Evolutionary conservation across 2,113 vertebrate genomes (phyloP).

Genomic region (Limnothrissa miodon): DNA sequence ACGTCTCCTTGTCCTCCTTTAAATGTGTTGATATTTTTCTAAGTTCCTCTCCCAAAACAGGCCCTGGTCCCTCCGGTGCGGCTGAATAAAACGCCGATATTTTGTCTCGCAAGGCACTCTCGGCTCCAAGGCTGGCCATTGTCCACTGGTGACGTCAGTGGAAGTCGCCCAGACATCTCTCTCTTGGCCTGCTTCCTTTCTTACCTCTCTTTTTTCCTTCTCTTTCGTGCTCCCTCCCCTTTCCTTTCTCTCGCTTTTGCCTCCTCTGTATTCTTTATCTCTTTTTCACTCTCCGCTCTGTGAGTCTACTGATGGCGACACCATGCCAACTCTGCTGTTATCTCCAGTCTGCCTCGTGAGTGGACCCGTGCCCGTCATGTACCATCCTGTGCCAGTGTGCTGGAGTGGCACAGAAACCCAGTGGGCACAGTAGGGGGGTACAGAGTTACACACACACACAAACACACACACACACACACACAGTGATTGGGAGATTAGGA

Average conservation of each 20-base stretch:
- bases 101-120: background rate
- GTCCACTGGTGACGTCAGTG: background rate
- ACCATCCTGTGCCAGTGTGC: too few species aligned
- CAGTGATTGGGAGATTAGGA: too few species aligned
- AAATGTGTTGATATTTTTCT: background rate
- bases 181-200: background rate
- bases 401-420: too few species aligned
- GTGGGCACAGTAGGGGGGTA: too few species aligned
- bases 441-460: too few species aligned
- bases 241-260: background rate
- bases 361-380: too few species aligned
- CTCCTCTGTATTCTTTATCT: background rate
- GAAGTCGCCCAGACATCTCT: background rate
- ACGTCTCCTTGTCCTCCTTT: background rate
- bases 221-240: background rate
- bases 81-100: background rate
- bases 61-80: background rate
- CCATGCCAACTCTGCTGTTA: too few species aligned
- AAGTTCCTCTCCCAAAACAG: background rate
- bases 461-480: too few species aligned
- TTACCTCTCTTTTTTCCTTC: constrained; percentile 4
- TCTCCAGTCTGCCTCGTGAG: too few species aligned
- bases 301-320: background rate
- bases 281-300: background rate
- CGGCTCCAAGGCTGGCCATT: background rate